phyloP scores from a whole-genome alignment of 2,113 vertebrate genomes.

The Mus musculus region GRCm39 chr3:150308001-150308500 shows the following conservation, averaged over 20 bases:
- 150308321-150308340: not conserved
- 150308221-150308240: slow-evolving; percentile 30
- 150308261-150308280: not conserved
- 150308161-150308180: not conserved
- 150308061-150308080: not conserved
- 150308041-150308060: not conserved
- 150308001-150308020: not conserved
- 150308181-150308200: slow-evolving; percentile 20
- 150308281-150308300: slow-evolving; percentile 26
- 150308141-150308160: slow-evolving; percentile 48
- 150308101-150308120: not conserved
- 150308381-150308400: slow-evolving; percentile 29
- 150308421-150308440: slow-evolving; percentile 2
- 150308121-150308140: not conserved
- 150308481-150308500: not conserved
- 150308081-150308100: not conserved
- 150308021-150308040: not conserved
- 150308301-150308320: slow-evolving; percentile 44
- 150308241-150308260: slow-evolving; percentile 22
- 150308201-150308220: not conserved
- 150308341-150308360: not conserved
- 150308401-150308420: not conserved
- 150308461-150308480: not conserved
- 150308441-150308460: not conserved
- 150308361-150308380: slow-evolving; percentile 53